phyloP scores from a whole-genome alignment of 2,113 vertebrate species.

The Loxodonta africana region DNA sequence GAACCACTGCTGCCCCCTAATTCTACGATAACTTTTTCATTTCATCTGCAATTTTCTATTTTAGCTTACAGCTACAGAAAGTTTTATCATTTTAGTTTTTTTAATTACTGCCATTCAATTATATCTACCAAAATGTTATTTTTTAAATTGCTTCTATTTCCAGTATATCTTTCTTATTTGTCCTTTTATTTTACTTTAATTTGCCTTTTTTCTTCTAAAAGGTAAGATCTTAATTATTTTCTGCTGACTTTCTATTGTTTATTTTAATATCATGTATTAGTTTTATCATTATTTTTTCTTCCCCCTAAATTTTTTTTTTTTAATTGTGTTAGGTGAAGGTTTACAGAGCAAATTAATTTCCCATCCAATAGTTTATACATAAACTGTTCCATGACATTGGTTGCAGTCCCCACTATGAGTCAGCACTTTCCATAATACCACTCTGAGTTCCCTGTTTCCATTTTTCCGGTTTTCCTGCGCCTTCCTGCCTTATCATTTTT shows the following conservation, averaged over 20 bases:
- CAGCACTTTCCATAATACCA: too few relatives aligned
- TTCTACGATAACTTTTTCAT: neutral
- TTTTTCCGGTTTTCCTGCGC: too few relatives aligned
- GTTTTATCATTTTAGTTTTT: conserved; percentile 44
- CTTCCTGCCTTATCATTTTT: too few relatives aligned
- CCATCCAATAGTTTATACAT: too few relatives aligned
- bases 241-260: neutral
- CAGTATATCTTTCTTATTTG: neutral
- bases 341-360: too few relatives aligned
- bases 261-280: conserved; percentile 6
- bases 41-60: conserved; percentile 1
- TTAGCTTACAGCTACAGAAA: neutral
- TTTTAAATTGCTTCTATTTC: neutral
- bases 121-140: neutral
- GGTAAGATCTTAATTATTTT: conserved; percentile 48
- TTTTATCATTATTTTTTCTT: neutral
- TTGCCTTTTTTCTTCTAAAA: conserved; percentile 48
- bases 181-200: conserved; percentile 45
- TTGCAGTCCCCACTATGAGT: too few relatives aligned
- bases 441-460: too few relatives aligned
- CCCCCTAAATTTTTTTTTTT: neutral
- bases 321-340: too few relatives aligned
- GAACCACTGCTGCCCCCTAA: too few relatives aligned
- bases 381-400: too few relatives aligned
- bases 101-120: conserved; percentile 27